Evolutionary conservation across 1,140 invertebrate species (phyloP).

Genomic region (Drosophila orosa): DNA sequence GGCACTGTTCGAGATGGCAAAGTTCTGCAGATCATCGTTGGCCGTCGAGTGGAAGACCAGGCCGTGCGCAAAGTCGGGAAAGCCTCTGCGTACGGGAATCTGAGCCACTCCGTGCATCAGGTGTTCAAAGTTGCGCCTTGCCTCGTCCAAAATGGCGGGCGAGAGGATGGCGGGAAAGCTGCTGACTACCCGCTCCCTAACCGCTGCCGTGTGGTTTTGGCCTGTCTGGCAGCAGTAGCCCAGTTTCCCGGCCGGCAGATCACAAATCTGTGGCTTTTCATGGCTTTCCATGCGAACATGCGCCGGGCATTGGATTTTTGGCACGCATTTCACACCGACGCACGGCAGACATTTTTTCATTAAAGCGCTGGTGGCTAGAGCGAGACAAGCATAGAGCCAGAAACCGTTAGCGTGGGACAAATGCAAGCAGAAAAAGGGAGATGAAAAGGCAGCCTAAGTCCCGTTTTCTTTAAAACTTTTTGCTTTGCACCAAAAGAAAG

Average conservation of each 20-base stretch:
- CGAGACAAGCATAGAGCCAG: neutral
- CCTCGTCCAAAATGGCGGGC: slow-evolving; percentile 68
- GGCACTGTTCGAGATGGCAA: slow-evolving; percentile 84
- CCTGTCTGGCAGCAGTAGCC: slow-evolving; percentile 87
- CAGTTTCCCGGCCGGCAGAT: slow-evolving; percentile 81
- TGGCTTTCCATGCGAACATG: slow-evolving; percentile 84
- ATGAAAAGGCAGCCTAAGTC: neutral
- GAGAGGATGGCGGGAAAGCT: slow-evolving; percentile 45
- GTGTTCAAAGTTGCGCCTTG: slow-evolving; percentile 60
- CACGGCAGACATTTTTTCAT: slow-evolving; percentile 80
- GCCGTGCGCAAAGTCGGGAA: slow-evolving; percentile 81
- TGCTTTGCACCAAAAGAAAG: neutral
- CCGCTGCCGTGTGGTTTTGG: slow-evolving; percentile 84
- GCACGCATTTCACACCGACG: slow-evolving; percentile 85
- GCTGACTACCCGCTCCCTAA: slow-evolving; percentile 10
- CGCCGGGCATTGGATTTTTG: slow-evolving; percentile 87
- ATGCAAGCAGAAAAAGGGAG: neutral
- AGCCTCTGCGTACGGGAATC: slow-evolving; percentile 65
- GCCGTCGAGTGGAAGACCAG: slow-evolving; percentile 75
- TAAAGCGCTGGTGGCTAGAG: slow-evolving; percentile 46
- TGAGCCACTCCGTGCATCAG: slow-evolving; percentile 64
- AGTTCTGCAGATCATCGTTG: slow-evolving; percentile 76
- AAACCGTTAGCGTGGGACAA: slow-evolving; percentile 16
- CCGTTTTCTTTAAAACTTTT: neutral
- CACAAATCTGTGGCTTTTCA: slow-evolving; percentile 85